Percentiles rank a stretch among this genome's conserved stretches.
These are phyloP conservation scores for Drosophila subquinaria DNA, from an alignment of 2,888 invertebrate species.

Conservation along the genomic window DNA sequence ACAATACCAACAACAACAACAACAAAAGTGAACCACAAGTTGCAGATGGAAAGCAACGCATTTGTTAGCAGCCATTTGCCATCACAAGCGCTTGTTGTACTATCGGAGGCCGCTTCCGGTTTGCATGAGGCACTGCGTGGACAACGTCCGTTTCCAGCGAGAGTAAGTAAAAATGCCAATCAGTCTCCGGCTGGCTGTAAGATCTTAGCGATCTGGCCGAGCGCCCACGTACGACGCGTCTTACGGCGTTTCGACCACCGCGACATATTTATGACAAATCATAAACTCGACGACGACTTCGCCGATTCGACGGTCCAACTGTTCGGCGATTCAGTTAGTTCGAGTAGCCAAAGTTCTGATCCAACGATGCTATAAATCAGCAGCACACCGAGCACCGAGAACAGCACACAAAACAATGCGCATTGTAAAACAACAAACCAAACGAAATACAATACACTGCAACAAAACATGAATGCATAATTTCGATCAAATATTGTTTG, in stretches of 20 bases:
- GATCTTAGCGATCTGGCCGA: neutral
- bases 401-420: slow-evolving; percentile 64
- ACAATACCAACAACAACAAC: slow-evolving; percentile 25
- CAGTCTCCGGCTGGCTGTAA: slow-evolving; percentile 23
- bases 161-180: slow-evolving; percentile 86
- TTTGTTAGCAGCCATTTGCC: slow-evolving; percentile 91
- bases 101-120: slow-evolving; percentile 91
- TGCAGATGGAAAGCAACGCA: slow-evolving; percentile 91
- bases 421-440: slow-evolving; percentile 67
- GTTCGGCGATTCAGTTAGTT: slow-evolving; percentile 21
- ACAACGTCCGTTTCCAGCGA: slow-evolving; percentile 91
- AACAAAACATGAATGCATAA: slow-evolving; percentile 6
- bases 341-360: slow-evolving; percentile 62
- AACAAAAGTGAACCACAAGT: slow-evolving; percentile 31
- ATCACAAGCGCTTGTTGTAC: slow-evolving; percentile 91
- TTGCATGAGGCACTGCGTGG: slow-evolving; percentile 91
- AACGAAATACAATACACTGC: slow-evolving; percentile 46
- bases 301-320: slow-evolving; percentile 10
- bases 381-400: slow-evolving; percentile 82
- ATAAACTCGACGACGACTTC: slow-evolving; percentile 56
- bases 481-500: neutral
- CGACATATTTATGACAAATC: slow-evolving; percentile 80
- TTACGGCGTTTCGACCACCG: slow-evolving; percentile 24
- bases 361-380: slow-evolving; percentile 77
- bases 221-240: slow-evolving; percentile 13